Evolutionary conservation across 2,113 vertebrate species (phyloP).

Genomic region (Lepidothrix coronata): DNA sequence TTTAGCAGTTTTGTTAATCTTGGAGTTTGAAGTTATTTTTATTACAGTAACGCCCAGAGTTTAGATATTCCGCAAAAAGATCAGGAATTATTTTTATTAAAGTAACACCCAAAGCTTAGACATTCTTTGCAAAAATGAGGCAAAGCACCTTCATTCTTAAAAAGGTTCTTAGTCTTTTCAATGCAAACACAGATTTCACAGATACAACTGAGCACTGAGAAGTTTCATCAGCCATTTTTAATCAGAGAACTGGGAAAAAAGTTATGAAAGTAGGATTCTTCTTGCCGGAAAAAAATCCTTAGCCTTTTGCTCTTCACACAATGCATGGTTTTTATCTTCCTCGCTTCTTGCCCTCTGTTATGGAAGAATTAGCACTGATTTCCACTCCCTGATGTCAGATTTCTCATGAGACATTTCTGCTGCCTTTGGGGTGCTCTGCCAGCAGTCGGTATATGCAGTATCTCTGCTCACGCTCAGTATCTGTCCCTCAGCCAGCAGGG

Average conservation of each 20-base stretch:
- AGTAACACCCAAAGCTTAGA: constrained; percentile 56
- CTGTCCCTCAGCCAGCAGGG: neutral
- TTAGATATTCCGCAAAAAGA: constrained; percentile 44
- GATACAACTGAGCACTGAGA: neutral
- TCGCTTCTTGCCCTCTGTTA: neutral
- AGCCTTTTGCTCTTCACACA: neutral
- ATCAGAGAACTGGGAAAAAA: neutral
- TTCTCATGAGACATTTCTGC: neutral
- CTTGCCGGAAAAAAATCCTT: neutral
- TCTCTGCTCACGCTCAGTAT: neutral
- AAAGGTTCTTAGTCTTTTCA: neutral
- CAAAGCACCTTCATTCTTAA: constrained; percentile 37
- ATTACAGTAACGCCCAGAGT: constrained; percentile 56
- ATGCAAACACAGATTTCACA: neutral
- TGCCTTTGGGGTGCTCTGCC: neutral
- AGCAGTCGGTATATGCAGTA: neutral
- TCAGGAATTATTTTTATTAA: constrained; percentile 55
- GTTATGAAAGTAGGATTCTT: neutral
- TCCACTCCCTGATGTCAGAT: neutral
- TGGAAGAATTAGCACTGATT: neutral
- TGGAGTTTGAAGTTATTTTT: constrained; percentile 59
- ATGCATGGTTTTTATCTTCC: fast-evolving
- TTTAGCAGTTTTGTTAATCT: constrained; percentile 53
- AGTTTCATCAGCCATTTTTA: neutral
- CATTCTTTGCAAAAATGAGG: constrained; percentile 27